A percentile compares a stretch with the other conserved stretches of the same genome.
These are phyloP conservation scores for Sipha flava DNA, from an alignment of 1,140 invertebrate genomes.

Conservation along the genomic window DNA sequence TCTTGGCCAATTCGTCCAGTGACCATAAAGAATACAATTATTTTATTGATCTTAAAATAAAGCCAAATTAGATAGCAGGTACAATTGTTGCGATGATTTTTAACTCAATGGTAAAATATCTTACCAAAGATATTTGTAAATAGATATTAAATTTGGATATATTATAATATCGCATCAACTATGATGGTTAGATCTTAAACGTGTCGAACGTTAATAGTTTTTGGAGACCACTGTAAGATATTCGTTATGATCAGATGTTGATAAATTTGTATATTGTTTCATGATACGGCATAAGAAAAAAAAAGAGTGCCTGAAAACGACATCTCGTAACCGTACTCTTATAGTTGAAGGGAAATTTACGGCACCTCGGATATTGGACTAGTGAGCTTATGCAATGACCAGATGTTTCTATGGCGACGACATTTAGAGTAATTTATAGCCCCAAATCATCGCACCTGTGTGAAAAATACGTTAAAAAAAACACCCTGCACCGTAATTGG, in stretches of 20 bases:
- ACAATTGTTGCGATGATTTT: no score
- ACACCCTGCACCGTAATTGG: neutral
- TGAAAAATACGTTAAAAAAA: neutral
- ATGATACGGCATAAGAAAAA: neutral
- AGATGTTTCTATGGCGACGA: constrained; percentile 3
- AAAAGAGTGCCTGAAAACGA: neutral
- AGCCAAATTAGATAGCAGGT: no score
- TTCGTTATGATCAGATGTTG: neutral
- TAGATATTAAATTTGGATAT: neutral
- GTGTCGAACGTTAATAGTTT: neutral
- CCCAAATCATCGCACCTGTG: neutral
- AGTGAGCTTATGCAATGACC: neutral
- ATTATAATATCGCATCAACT: neutral
- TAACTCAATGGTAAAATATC: no score
- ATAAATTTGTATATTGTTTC: neutral
- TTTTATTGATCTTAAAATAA: no score
- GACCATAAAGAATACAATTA: no score
- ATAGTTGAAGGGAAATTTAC: neutral
- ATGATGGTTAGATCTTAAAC: neutral
- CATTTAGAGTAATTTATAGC: neutral
- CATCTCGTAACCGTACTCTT: neutral
- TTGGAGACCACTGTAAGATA: neutral
- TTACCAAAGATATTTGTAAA: no score
- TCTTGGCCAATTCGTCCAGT: no score
- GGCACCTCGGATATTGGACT: neutral